These are phyloP conservation scores for Agrochola lychnidis DNA, from an alignment of 2,888 invertebrate genomes.

Conservation along the genomic window DNA sequence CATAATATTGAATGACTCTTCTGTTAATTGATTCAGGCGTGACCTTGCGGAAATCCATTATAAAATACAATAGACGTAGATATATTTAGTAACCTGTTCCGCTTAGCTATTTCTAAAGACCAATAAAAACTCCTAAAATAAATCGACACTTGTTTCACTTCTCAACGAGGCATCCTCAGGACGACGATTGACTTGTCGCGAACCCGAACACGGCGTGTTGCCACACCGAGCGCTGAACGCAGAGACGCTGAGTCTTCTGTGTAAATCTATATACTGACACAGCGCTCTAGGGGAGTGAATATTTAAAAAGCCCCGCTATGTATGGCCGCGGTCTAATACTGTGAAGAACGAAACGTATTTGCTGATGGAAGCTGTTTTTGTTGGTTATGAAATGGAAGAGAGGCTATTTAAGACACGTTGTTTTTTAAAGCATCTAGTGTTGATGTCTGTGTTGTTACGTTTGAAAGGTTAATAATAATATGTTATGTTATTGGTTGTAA, in stretches of 20 bases:
- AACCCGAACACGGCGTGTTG: no score
- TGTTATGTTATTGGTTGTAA: no score
- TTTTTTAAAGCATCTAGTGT: background rate
- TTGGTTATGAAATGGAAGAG: background rate
- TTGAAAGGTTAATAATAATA: background rate
- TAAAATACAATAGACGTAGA: no score
- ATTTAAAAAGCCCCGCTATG: slow-evolving; percentile 52
- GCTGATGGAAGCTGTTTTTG: slow-evolving; percentile 33
- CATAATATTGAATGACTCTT: slow-evolving; percentile 8
- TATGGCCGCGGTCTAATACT: slow-evolving; percentile 45
- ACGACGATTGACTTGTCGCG: no score
- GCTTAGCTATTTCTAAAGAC: no score
- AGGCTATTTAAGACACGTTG: background rate
- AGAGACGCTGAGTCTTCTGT: background rate
- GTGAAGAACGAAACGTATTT: slow-evolving; percentile 57
- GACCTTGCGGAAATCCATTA: no score
- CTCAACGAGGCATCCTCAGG: no score
- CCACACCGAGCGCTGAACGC: no score
- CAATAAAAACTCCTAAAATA: no score
- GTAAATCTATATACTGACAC: background rate
- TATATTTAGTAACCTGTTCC: no score
- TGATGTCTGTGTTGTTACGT: background rate
- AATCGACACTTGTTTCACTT: no score
- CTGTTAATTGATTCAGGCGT: no score
- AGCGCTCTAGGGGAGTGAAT: slow-evolving; percentile 52